A percentile compares a stretch with the other conserved stretches of the same genome.
These are phyloP conservation scores for Pseudococcus longispinus DNA, from an alignment of 2,888 invertebrate species.

Conservation along the genomic window DNA sequence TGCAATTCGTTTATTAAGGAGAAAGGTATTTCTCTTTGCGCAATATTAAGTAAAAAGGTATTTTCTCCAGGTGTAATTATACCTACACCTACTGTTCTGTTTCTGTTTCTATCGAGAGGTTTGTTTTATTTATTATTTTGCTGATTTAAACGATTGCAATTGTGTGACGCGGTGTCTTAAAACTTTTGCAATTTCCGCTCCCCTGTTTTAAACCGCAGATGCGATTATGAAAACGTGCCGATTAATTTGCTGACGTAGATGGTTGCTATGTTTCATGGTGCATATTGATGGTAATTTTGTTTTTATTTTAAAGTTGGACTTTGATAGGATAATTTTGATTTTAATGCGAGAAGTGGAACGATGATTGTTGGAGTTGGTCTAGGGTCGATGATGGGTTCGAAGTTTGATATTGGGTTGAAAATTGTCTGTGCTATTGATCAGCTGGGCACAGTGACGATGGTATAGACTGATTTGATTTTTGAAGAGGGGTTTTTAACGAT, in stretches of 20 bases:
- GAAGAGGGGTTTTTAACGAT: too few relatives aligned
- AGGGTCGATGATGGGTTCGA: too few relatives aligned
- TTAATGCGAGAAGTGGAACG: neutral
- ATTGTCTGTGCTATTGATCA: too few relatives aligned
- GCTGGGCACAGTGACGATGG: too few relatives aligned
- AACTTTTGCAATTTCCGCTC: neutral
- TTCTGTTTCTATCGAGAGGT: neutral
- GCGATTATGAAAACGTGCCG: constrained; percentile 13
- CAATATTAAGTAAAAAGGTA: neutral
- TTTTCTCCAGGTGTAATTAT: constrained; percentile 12
- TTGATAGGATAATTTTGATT: neutral
- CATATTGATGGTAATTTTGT: neutral
- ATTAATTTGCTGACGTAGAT: neutral
- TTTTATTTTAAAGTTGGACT: neutral
- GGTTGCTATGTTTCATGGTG: neutral
- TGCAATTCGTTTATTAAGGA: constrained; percentile 11
- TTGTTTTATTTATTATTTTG: neutral
- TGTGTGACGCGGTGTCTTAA: neutral
- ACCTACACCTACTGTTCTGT: neutral
- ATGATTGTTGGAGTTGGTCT: neutral
- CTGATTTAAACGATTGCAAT: neutral
- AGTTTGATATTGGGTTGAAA: too few relatives aligned
- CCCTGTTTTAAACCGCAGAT: neutral
- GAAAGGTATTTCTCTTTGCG: constrained; percentile 15
- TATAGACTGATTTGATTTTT: too few relatives aligned